These are phyloP conservation scores for Callinectes sapidus DNA, from an alignment of 2,888 invertebrate genomes.

Conservation along the genomic window DNA sequence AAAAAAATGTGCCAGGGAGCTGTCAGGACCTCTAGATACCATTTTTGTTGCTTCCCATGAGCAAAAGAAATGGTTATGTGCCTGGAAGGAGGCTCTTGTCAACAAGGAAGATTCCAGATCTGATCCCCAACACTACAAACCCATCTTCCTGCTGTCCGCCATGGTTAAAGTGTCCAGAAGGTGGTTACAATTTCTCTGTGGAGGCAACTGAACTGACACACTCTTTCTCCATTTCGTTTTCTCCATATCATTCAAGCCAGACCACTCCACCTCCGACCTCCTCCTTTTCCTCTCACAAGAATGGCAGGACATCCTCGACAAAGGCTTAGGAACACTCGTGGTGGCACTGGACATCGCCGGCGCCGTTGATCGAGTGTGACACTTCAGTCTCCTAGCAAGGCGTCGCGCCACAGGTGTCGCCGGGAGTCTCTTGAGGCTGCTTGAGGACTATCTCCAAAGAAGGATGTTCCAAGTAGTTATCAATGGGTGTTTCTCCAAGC, in stretches of 20 bases:
- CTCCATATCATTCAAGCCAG: neutral
- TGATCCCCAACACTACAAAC: neutral
- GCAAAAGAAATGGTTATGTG: neutral
- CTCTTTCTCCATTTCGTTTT: neutral
- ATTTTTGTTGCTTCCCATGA: neutral
- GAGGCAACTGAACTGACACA: neutral
- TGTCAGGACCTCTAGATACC: neutral
- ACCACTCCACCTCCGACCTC: neutral
- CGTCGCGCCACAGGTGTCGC: neutral
- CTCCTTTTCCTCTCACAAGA: neutral
- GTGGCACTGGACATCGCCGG: neutral
- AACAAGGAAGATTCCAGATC: neutral
- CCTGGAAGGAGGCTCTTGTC: neutral
- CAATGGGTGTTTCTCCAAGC: neutral
- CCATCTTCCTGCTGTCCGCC: neutral
- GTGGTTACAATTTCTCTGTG: neutral
- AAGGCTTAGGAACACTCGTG: neutral
- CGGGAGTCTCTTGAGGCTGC: too few relatives aligned
- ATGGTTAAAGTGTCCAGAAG: neutral
- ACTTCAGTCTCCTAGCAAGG: neutral
- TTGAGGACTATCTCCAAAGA: neutral
- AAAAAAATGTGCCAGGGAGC: neutral
- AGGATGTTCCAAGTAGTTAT: neutral
- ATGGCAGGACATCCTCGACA: neutral
- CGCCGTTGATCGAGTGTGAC: neutral